Percentiles rank a stretch among this genome's conserved stretches.
Conservation (phyloP, 2,888 invertebrate genomes). For the Brachypterus glaber region DNA sequence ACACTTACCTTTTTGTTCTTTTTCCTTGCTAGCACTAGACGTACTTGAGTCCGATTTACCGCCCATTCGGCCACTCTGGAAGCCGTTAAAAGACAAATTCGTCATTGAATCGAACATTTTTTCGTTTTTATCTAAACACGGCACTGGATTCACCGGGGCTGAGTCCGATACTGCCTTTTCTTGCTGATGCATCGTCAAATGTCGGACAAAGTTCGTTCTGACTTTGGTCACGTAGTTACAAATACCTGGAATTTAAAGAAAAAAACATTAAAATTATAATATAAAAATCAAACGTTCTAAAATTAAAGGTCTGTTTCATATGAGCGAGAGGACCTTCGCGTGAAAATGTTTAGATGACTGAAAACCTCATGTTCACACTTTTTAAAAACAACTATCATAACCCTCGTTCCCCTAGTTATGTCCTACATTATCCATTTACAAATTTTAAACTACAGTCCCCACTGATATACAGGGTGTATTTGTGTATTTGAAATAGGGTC, state of each 20-base stretch:
- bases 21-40: constrained; percentile 16
- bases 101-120: constrained; percentile 79
- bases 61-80: constrained; percentile 39
- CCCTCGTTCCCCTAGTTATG: no score
- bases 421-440: no score
- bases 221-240: constrained; percentile 60
- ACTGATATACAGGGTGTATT: no score
- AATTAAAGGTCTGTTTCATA: no score
- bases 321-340: no score
- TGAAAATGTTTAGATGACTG: no score
- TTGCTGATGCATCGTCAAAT: constrained; percentile 56
- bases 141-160: constrained; percentile 74
- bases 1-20: constrained; percentile 22
- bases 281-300: background rate
- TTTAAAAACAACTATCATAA: no score
- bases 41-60: constrained; percentile 16
- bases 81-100: constrained; percentile 66
- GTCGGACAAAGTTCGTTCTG: constrained; percentile 60
- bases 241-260: constrained; percentile 34
- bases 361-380: no score
- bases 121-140: constrained; percentile 66
- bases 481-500: no score
- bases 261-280: background rate
- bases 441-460: no score
- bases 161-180: constrained; percentile 52